Conservation (phyloP, 1,140 invertebrate genomes). For the Eciton burchellii region DNA sequence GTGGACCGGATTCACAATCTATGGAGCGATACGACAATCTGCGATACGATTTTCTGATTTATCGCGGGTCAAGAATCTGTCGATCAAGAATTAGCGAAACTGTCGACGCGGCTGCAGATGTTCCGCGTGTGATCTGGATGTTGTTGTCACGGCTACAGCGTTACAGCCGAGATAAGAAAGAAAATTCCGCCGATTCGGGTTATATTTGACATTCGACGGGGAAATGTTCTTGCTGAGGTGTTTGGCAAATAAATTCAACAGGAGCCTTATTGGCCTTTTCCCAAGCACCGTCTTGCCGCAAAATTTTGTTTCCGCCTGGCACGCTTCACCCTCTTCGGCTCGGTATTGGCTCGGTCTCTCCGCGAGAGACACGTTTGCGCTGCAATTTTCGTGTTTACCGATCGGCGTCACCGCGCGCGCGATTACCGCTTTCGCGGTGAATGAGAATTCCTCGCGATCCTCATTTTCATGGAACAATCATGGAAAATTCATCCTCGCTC, state of each 20-base stretch:
- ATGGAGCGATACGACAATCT: background rate
- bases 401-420: background rate
- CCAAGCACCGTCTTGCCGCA: constrained; percentile 56
- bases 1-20: too few species aligned
- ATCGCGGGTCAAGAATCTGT: too few species aligned
- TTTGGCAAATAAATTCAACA: constrained; percentile 72
- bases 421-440: constrained; percentile 33
- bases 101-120: background rate
- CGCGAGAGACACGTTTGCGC: constrained; percentile 16
- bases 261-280: constrained; percentile 64
- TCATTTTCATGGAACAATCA: constrained; percentile 27
- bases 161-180: constrained; percentile 50
- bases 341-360: constrained; percentile 58
- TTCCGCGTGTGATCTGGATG: background rate
- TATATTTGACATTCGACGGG: constrained; percentile 64
- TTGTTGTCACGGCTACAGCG: background rate
- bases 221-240: constrained; percentile 57
- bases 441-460: background rate
- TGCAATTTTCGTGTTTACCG: constrained; percentile 51
- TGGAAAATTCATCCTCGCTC: constrained; percentile 21
- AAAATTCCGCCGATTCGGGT: constrained; percentile 40
- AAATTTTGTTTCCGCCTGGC: constrained; percentile 63
- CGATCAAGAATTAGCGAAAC: background rate
- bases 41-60: background rate
- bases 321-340: constrained; percentile 6